Percentiles rank a stretch among this genome's conserved stretches.
These are phyloP conservation scores for Mormyrus lacerda DNA, from an alignment of 2,113 vertebrate genomes.

Conservation along the genomic window DNA sequence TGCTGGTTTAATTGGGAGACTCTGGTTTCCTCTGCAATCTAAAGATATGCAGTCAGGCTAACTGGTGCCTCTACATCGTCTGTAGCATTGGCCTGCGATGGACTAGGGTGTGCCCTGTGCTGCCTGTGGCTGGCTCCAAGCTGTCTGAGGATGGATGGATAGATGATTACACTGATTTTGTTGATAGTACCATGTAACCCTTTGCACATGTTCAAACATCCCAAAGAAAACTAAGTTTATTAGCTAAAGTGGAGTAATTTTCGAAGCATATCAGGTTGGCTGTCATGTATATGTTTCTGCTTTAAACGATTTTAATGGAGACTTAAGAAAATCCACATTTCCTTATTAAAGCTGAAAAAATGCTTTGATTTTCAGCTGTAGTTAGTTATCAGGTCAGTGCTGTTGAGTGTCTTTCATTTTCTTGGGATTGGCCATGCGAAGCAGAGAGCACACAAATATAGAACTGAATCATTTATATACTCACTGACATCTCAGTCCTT, in stretches of 20 bases:
- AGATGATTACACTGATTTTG: neutral
- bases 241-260: neutral
- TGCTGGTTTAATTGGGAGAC: neutral
- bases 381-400: neutral
- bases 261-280: neutral
- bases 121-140: neutral
- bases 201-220: constrained; percentile 37
- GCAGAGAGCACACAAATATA: neutral
- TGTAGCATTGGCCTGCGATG: neutral
- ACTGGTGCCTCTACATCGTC: neutral
- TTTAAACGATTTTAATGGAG: neutral
- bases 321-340: neutral
- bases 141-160: neutral
- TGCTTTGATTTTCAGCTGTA: neutral
- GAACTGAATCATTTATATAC: neutral
- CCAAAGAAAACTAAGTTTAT: constrained; percentile 6
- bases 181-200: neutral
- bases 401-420: neutral
- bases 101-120: neutral
- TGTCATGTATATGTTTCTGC: neutral
- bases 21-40: neutral
- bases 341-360: neutral
- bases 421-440: neutral
- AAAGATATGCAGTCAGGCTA: neutral
- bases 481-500: neutral